Evolutionary conservation across 2,888 invertebrate genomes (phyloP).

Genomic region (Dynastes grantii): DNA sequence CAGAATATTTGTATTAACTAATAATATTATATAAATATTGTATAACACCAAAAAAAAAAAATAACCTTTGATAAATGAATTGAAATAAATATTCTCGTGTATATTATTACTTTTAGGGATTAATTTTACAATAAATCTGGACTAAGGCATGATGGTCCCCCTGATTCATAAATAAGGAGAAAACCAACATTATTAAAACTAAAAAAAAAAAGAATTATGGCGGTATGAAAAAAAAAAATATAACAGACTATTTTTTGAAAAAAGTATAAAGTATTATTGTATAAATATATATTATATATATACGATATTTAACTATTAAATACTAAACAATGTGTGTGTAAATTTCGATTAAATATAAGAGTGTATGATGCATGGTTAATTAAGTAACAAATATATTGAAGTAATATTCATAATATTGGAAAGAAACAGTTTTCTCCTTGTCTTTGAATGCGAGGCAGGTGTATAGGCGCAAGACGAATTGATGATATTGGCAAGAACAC

Average conservation of each 20-base stretch:
- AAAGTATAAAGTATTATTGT: constrained; percentile 62
- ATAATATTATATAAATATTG: constrained; percentile 29
- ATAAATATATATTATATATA: constrained; percentile 63
- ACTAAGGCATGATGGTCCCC: constrained; percentile 66
- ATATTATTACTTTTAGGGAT: constrained; percentile 67
- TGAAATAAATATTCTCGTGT: constrained; percentile 48
- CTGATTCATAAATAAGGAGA: constrained; percentile 69
- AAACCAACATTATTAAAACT: constrained; percentile 57
- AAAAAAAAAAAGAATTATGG: constrained; percentile 59
- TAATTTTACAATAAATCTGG: constrained; percentile 71
- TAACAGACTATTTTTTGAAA: constrained; percentile 71
- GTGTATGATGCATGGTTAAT: constrained; percentile 67
- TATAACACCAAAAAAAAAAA: constrained; percentile 31
- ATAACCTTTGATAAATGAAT: constrained; percentile 32
- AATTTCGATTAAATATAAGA: constrained; percentile 64
- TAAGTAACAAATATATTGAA: constrained; percentile 56
- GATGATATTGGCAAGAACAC: not conserved
- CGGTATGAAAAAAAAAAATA: constrained; percentile 55
- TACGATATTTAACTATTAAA: constrained; percentile 67
- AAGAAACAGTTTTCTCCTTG: constrained; percentile 67
- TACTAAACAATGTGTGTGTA: constrained; percentile 66
- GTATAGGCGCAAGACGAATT: constrained; percentile 58
- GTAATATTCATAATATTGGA: constrained; percentile 64
- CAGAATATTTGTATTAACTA: constrained; percentile 18
- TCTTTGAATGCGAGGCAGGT: constrained; percentile 68